Conservation (phyloP, 2,113 vertebrate genomes). For the Seriola quinqueradiata region DNA sequence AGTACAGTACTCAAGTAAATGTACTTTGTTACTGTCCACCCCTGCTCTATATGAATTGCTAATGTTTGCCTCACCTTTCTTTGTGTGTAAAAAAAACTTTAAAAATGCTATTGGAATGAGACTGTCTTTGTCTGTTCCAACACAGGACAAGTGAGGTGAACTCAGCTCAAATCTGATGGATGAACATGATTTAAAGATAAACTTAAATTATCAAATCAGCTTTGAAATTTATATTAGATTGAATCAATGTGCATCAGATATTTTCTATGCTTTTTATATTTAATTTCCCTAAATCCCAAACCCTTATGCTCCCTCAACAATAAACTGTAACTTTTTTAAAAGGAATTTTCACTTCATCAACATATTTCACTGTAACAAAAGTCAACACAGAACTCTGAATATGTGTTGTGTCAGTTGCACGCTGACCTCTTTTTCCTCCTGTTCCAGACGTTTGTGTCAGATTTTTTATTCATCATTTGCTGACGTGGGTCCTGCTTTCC, state of each 20-base stretch:
- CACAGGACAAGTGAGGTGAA: no score
- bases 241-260: neutral
- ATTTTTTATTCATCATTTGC: slow-evolving; percentile 14
- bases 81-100: no score
- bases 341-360: neutral
- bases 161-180: no score
- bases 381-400: neutral
- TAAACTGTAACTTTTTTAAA: neutral
- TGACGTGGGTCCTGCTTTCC: neutral
- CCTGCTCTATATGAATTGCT: no score
- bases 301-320: neutral
- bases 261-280: neutral
- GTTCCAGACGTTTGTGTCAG: neutral
- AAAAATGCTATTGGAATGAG: no score
- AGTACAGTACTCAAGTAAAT: no score
- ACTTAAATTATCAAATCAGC: no score
- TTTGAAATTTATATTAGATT: no score
- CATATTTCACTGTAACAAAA: neutral
- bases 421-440: slow-evolving; percentile 3
- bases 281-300: neutral
- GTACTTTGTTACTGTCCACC: no score
- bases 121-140: no score
- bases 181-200: no score
- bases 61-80: no score
- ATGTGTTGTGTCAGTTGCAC: neutral